phyloP scores from a whole-genome alignment of 2,888 invertebrate genomes.

The Synergus itoensis region DNA sequence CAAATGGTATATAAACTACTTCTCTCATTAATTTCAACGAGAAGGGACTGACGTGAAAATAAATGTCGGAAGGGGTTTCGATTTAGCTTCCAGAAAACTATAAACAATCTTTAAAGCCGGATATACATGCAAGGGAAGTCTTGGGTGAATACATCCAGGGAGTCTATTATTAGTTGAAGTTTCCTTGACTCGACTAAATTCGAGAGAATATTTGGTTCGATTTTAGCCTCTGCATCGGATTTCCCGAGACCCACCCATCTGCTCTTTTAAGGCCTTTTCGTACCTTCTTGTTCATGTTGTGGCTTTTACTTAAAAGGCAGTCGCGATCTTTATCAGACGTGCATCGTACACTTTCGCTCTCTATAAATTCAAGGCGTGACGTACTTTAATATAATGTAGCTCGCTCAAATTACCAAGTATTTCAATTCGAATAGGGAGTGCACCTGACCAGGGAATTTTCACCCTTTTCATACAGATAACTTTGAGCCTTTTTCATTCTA shows the following conservation, averaged over 20 bases:
- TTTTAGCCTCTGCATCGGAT: background rate
- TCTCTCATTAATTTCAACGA: too few relatives aligned
- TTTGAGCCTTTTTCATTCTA: background rate
- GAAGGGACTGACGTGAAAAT: background rate
- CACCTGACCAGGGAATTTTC: constrained; percentile 30
- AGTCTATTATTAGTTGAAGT: constrained; percentile 2
- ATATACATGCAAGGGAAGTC: constrained; percentile 1
- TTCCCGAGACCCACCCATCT: background rate
- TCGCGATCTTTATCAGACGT: constrained; percentile 32
- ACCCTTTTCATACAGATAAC: background rate
- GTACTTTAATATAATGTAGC: constrained; percentile 33
- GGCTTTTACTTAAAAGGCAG: constrained; percentile 34
- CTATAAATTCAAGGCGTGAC: constrained; percentile 21
- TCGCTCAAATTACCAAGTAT: constrained; percentile 20
- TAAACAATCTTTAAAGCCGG: constrained; percentile 6
- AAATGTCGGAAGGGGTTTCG: background rate
- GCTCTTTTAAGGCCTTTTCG: background rate
- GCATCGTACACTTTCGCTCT: constrained; percentile 34
- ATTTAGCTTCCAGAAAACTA: background rate
- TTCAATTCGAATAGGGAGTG: constrained; percentile 28
- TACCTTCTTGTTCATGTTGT: constrained; percentile 6
- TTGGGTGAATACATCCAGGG: background rate
- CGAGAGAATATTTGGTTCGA: background rate
- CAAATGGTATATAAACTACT: too few relatives aligned
- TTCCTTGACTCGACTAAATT: background rate